These are phyloP conservation scores for Gambusia holbrooki DNA, from an alignment of 2,113 vertebrate genomes.

Conservation along the genomic window DNA sequence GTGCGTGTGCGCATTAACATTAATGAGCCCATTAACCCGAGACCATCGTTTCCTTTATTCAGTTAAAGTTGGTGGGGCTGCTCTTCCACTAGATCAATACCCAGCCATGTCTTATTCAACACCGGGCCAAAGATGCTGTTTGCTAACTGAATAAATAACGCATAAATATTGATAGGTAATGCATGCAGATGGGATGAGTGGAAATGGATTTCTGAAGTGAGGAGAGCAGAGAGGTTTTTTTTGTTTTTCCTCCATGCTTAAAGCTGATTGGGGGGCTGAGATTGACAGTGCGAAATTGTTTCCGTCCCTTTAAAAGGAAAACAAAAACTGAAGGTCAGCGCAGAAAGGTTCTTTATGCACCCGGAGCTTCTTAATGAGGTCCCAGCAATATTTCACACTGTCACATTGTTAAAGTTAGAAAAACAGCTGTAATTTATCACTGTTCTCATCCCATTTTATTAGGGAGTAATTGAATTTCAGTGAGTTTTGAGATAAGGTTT, in stretches of 20 bases:
- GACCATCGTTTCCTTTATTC: constrained; percentile 61
- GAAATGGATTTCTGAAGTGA: constrained; percentile 25
- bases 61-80: constrained; percentile 46
- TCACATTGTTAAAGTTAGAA: constrained; percentile 5
- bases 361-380: constrained; percentile 1
- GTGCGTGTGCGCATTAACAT: constrained; percentile 32
- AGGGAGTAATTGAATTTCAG: constrained; percentile 28
- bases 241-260: constrained; percentile 1
- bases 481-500: constrained; percentile 2
- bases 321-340: constrained; percentile 6
- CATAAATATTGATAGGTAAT: constrained; percentile 66
- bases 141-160: no score
- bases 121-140: constrained; percentile 37
- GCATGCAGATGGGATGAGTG: constrained; percentile 44
- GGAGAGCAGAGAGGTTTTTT: constrained; percentile 15
- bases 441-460: constrained; percentile 13
- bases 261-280: constrained; percentile 14
- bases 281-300: background rate
- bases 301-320: background rate
- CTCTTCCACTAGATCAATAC: constrained; percentile 52
- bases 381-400: constrained; percentile 21
- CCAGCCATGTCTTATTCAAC: constrained; percentile 63
- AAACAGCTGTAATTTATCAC: constrained; percentile 1
- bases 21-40: constrained; percentile 61
- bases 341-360: background rate